phyloP scores from a whole-genome alignment of 1,140 invertebrate genomes.

The Drosophila takahashii region DNA sequence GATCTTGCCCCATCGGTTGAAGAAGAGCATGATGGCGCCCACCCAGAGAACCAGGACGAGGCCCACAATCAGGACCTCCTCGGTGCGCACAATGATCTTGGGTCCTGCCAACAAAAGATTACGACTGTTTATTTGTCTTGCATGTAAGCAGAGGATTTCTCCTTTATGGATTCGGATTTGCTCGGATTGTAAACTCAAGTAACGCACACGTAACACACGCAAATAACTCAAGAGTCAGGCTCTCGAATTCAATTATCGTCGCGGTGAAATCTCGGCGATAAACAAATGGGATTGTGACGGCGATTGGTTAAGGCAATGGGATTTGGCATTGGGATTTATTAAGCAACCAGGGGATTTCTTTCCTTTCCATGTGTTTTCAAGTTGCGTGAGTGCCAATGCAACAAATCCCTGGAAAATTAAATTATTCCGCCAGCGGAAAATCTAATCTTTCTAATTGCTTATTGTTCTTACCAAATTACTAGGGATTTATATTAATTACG shows the following conservation, averaged over 20 bases:
- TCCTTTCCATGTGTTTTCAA: constrained; percentile 20
- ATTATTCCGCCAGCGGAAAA: constrained; percentile 6
- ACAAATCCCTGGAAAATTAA: constrained; percentile 9
- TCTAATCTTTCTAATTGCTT: constrained; percentile 5
- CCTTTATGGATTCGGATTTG: constrained; percentile 17
- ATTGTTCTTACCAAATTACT: background rate
- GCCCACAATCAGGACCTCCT: constrained; percentile 94
- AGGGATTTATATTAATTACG: background rate
- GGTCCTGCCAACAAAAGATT: constrained; percentile 84
- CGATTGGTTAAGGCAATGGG: background rate
- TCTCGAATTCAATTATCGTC: constrained; percentile 66
- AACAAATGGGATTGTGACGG: constrained; percentile 20
- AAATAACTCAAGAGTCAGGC: constrained; percentile 57
- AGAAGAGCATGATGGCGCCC: constrained; percentile 94
- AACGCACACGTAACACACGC: constrained; percentile 47
- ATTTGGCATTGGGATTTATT: constrained; percentile 31
- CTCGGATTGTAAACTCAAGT: constrained; percentile 4
- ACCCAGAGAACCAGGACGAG: constrained; percentile 94
- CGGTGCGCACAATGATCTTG: constrained; percentile 89
- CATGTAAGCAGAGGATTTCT: background rate
- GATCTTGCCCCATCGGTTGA: constrained; percentile 97
- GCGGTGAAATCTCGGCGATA: constrained; percentile 30
- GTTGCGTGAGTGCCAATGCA: constrained; percentile 5
- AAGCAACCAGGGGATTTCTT: constrained; percentile 15
- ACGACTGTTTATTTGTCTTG: constrained; percentile 20